Conservation (phyloP, 2,888 invertebrate species). For the Oscheius sp. region DNA sequence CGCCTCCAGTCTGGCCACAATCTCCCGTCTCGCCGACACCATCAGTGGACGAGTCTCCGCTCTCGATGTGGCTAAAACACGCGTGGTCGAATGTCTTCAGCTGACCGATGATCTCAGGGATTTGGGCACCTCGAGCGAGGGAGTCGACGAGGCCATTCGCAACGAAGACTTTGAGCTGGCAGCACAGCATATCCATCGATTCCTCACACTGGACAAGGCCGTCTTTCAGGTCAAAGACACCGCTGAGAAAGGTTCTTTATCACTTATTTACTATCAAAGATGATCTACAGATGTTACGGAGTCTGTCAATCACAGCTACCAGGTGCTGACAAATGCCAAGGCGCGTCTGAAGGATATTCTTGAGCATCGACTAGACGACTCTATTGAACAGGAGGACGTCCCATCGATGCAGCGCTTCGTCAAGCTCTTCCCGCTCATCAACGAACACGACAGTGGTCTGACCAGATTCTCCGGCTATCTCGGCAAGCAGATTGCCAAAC, state of each 20-base stretch:
- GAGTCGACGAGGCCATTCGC: constrained; percentile 92
- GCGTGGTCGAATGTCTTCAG: constrained; percentile 92
- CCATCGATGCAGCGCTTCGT: constrained; percentile 90
- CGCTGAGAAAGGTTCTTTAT: constrained; percentile 48
- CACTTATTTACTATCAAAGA: constrained; percentile 22
- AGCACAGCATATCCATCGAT: constrained; percentile 88
- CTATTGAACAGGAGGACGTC: constrained; percentile 87
- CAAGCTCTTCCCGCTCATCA: constrained; percentile 93
- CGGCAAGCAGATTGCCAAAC: constrained; percentile 76
- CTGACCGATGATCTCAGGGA: constrained; percentile 81
- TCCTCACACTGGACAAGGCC: constrained; percentile 71
- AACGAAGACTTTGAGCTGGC: constrained; percentile 97
- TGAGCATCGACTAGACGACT: constrained; percentile 87
- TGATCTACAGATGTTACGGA: constrained; percentile 63
- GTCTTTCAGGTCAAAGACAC: constrained; percentile 69
- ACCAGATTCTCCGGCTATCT: constrained; percentile 86
- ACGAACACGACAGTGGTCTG: constrained; percentile 89
- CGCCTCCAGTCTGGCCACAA: constrained; percentile 81
- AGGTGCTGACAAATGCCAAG: constrained; percentile 77
- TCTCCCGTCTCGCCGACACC: constrained; percentile 66
- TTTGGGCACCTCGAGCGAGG: constrained; percentile 81
- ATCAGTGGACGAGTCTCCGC: constrained; percentile 86
- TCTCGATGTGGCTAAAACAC: constrained; percentile 89
- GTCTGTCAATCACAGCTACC: constrained; percentile 81
- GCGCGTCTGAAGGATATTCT: constrained; percentile 78